Percentiles rank a stretch among this genome's conserved stretches.
phyloP scores from a whole-genome alignment of 2,113 vertebrate species.

The Amazona guildingii region DNA sequence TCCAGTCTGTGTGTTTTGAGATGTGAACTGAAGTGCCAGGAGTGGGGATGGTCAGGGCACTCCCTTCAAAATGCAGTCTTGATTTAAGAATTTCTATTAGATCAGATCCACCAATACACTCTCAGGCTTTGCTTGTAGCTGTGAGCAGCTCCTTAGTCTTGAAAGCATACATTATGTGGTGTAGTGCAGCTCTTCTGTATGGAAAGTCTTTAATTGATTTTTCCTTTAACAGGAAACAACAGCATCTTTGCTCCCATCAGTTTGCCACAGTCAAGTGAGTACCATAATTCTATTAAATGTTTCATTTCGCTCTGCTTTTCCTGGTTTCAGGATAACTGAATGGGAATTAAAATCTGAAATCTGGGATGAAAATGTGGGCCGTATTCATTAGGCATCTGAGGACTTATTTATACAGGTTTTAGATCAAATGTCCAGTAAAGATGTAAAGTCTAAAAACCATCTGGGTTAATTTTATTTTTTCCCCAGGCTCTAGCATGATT shows the following conservation, averaged over 20 bases:
- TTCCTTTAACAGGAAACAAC: slow-evolving; percentile 79
- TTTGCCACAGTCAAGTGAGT: slow-evolving; percentile 90
- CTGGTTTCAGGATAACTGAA: not conserved
- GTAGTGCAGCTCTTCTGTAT: not conserved
- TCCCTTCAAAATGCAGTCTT: not conserved
- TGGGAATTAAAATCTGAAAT: not conserved
- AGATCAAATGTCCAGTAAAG: not conserved
- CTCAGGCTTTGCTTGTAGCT: not conserved
- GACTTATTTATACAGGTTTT: not conserved
- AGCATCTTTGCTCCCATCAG: slow-evolving; percentile 86
- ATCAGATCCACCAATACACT: not conserved
- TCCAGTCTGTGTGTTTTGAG: not conserved
- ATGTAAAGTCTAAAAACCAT: not conserved
- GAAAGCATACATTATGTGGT: fast-evolving
- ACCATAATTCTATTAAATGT: not conserved
- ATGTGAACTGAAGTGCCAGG: not conserved
- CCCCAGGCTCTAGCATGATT: not conserved
- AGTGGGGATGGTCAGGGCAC: not conserved
- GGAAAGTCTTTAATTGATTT: not conserved
- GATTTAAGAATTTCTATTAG: not conserved
- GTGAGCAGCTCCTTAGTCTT: not conserved
- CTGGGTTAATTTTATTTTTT: not conserved
- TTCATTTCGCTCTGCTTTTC: not conserved
- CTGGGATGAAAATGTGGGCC: not conserved
- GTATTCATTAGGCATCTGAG: not conserved